Base-by-base conservation (phyloP, 1,140 invertebrate genomes). In the Drosophila mauritiana region DNA sequence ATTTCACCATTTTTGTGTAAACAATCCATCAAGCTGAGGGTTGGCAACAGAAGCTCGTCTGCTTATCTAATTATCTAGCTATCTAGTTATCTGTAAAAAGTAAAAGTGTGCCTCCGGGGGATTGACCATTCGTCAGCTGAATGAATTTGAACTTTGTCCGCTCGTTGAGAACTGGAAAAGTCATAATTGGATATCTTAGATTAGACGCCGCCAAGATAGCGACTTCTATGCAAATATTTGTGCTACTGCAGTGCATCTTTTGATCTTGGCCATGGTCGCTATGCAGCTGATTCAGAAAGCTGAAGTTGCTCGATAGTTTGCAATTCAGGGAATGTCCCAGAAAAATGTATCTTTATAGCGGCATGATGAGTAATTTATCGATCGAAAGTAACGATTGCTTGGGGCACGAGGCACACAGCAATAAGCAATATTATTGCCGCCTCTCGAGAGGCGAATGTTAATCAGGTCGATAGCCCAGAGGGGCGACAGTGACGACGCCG, bases 391-490 rank as follows among this genome's bases (percentile, higher is more conserved):
- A 22, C 65, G 12, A 68, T 68, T 22, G 45, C 17, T 55, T 37
- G 40, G 34, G 58, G 34, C 62, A 20, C 31, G 51, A 34, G 34
- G 31, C 37, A 11, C 20, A 15, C 48, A 31, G 61, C 62, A 78
- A 78, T 63, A 53, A 53, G 62, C 73, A 69, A 74, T 68, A 39
- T 25, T 34, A 40, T 48, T 17, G 49, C 49, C 65, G 7, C 17
- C 64, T 13, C 63, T 45, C 15, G 34, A 63, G 76, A 53, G 57
- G 67, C 73, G 78, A 80, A 80, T 85, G 79, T 63, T 83, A 89
- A 86, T 86, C 83, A 86, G 78, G 73, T 85, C 82, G 81, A 73
- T 59, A 78, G 76, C 76, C 67, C 57, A 45, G 51, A 46, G 31
- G 39, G 51, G 45, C 53, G 56, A 61, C 48, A 20, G 56, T 37